These are phyloP conservation scores for Drosophila asahinai DNA, from an alignment of 1,140 invertebrate genomes.

Conservation along the genomic window DNA sequence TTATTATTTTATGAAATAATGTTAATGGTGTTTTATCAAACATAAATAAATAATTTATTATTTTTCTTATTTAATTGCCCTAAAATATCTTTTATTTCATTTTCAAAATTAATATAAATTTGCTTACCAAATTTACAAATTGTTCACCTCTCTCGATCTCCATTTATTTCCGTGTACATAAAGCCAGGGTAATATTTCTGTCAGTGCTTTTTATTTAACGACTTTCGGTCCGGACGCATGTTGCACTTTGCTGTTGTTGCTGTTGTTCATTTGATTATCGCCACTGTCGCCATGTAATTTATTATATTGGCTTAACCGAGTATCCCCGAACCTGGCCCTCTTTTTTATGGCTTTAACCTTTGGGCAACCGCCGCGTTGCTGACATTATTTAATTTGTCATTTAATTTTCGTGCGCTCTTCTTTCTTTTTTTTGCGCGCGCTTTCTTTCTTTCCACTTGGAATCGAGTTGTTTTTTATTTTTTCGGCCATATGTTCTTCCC, in stretches of 20 bases:
- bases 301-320: constrained; percentile 77
- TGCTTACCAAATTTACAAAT: not conserved
- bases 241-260: constrained; percentile 60
- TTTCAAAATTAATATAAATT: too few species aligned
- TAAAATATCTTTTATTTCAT: too few species aligned
- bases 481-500: constrained; percentile 55
- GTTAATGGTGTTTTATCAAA: too few species aligned
- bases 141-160: too few species aligned
- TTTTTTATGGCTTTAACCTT: constrained; percentile 83
- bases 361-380: constrained; percentile 74
- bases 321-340: constrained; percentile 36
- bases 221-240: constrained; percentile 63
- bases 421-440: not conserved
- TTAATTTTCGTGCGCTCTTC: constrained; percentile 54
- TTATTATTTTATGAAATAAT: too few species aligned
- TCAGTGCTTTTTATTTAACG: constrained; percentile 68
- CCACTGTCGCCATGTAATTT: constrained; percentile 82
- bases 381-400: constrained; percentile 84
- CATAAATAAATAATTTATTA: too few species aligned
- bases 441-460: constrained; percentile 28
- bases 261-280: constrained; percentile 82
- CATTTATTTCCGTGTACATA: not conserved
- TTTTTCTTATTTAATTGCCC: too few species aligned
- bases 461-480: constrained; percentile 9
- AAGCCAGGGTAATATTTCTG: not conserved